phyloP scores from a whole-genome alignment of 2,113 vertebrate species.

The Meriones unguiculatus region DNA sequence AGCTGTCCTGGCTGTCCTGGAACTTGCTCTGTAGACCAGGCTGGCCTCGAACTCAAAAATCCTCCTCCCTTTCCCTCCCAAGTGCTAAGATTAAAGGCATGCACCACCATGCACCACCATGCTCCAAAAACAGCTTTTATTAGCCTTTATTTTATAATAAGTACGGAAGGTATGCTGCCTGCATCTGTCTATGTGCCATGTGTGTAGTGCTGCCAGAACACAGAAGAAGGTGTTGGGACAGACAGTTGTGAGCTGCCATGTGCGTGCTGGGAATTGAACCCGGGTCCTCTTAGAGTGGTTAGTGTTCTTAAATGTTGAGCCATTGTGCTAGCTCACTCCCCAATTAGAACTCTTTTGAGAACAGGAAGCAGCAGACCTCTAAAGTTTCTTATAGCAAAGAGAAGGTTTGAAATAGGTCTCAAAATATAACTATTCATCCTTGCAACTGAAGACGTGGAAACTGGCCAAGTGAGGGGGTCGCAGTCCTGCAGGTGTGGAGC shows the following conservation, averaged over 20 bases:
- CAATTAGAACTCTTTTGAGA: background rate
- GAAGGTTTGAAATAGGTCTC: conserved; percentile 52
- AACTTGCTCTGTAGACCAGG: no score
- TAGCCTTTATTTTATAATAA: background rate
- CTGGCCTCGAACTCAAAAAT: no score
- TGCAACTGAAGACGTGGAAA: conserved; percentile 9
- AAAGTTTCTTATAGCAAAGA: background rate
- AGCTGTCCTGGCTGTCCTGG: no score
- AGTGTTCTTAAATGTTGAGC: background rate
- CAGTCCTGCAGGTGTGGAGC: background rate
- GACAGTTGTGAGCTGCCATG: background rate
- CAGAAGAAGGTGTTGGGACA: background rate
- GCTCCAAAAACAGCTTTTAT: background rate
- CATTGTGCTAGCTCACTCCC: background rate
- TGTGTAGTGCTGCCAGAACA: background rate
- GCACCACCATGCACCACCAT: background rate
- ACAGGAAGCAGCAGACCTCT: background rate
- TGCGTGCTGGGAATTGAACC: background rate
- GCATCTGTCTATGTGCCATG: background rate
- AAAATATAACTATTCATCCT: background rate
- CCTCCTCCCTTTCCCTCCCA: no score
- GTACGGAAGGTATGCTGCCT: background rate
- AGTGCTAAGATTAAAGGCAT: background rate
- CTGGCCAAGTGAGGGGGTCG: background rate
- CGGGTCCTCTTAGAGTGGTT: background rate